Conservation (phyloP, 2,888 invertebrate species). For the Hydroisotoma schaefferi region DNA sequence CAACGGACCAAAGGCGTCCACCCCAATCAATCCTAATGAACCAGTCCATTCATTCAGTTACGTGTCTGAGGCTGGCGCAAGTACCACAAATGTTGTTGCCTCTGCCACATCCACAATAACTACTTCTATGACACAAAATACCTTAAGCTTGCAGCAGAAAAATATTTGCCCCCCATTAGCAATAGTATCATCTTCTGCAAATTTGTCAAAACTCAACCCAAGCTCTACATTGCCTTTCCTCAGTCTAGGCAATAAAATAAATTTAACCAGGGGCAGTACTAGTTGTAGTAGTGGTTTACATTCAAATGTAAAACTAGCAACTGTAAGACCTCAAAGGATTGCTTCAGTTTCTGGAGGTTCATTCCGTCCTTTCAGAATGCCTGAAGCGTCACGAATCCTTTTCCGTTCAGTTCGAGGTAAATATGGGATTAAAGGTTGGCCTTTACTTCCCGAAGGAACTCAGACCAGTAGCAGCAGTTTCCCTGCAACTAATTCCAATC, state of each 20-base stretch:
- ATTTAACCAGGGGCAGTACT: not conserved
- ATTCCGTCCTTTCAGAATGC: conserved; percentile 45
- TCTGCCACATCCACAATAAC: not conserved
- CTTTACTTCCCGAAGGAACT: conserved; percentile 7
- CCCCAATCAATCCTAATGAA: conserved; percentile 43
- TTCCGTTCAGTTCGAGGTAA: conserved; percentile 46
- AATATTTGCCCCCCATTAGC: not conserved
- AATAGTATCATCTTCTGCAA: not conserved
- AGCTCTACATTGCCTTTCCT: not conserved
- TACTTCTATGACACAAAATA: not conserved
- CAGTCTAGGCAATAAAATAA: not conserved
- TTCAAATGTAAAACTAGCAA: conserved; percentile 42
- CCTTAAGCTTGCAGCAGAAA: not conserved
- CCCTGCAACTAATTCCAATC: not conserved
- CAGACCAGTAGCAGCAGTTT: not conserved
- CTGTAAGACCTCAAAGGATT: conserved; percentile 47
- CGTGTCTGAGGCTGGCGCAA: conserved; percentile 24
- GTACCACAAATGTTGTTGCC: conserved; percentile 12
- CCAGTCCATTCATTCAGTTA: conserved; percentile 34
- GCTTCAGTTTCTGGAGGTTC: conserved; percentile 43
- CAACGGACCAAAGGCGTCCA: conserved; percentile 46
- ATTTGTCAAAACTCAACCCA: not conserved
- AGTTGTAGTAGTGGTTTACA: not conserved
- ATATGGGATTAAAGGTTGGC: conserved; percentile 23
- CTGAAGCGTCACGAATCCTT: conserved; percentile 45